Base-by-base conservation (phyloP, 2,888 invertebrate species). In the Melanostoma mellinum region DNA sequence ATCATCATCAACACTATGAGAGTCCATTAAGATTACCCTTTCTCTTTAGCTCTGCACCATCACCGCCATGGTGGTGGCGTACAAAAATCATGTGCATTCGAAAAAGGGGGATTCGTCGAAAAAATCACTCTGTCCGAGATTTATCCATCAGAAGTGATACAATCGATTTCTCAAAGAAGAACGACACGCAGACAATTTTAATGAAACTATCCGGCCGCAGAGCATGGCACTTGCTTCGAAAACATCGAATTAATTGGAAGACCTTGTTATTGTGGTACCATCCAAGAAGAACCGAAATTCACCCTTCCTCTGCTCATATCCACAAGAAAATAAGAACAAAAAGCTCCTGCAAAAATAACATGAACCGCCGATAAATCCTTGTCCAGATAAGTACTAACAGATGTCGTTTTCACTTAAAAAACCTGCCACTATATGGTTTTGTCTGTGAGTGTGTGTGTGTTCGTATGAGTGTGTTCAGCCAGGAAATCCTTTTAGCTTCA, bases 321-420 rank as follows among this genome's bases (percentile, higher is more conserved):
- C 32, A n/a, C 1, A 20, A n/a, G 9, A n/a, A 38, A 38, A 30
- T 4, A 44, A 55, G 3, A n/a, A 61, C 10, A 53, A 48, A 68
- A 4, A 33, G 10, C 56, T 56, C 40, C 38, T 63, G 38, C 69
- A 60, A 53, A 60, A 75, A 73, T 53, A 73, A 76, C 67, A 76
- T 55, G 73, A 82, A 82, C 63, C 84, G 61, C 63, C 84, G 61
- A 84, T 84, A 84, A 84, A 84, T 84, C 75, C 63, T 65, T 75
- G 74, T 74, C 71, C 71, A 60, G 84, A 84, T 84, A 84, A 84
- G 84, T 79, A 84, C 79, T 79, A 84, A 84, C 79, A 84, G 84
- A 84, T 84, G 79, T 79, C 84, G 84, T 79, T 75, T 79, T 84
- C 84, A 84, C 84, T 84, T 84, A 79, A 79, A 79, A 71, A 56